Conservation (phyloP, 2,888 invertebrate species). For the Hypena proboscidalis region DNA sequence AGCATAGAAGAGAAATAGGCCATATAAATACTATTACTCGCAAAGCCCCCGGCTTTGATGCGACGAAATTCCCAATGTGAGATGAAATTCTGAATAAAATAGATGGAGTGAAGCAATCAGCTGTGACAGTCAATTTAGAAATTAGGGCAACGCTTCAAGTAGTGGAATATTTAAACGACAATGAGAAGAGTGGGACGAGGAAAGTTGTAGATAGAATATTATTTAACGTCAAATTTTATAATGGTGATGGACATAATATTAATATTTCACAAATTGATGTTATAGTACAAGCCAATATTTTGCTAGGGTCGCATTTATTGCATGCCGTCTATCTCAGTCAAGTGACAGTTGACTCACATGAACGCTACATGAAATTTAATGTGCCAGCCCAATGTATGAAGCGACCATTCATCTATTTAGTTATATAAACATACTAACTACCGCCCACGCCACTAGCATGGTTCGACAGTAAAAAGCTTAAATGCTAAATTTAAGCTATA, state of each 20-base stretch:
- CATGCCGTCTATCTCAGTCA: too few species aligned
- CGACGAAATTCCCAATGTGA: conserved; percentile 4
- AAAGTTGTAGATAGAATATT: conserved; percentile 14
- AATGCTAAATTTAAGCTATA: too few species aligned
- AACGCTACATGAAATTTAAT: too few species aligned
- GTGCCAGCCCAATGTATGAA: too few species aligned
- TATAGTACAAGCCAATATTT: not conserved
- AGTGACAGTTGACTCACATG: too few species aligned
- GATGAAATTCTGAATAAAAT: conserved; percentile 24
- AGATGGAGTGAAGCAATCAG: conserved; percentile 26
- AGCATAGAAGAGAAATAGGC: not conserved
- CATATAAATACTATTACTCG: not conserved
- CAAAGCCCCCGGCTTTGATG: not conserved
- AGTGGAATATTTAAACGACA: conserved; percentile 30
- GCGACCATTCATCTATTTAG: too few species aligned
- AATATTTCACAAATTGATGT: not conserved
- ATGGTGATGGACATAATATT: not conserved
- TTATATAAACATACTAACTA: too few species aligned
- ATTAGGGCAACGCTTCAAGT: conserved; percentile 23
- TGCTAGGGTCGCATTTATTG: too few species aligned
- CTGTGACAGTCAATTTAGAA: conserved; percentile 23
- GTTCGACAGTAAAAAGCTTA: too few species aligned
- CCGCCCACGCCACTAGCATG: too few species aligned
- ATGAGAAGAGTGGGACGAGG: conserved; percentile 12
- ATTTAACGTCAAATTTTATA: conserved; percentile 1